These are phyloP conservation scores for Acipenser ruthenus DNA, from an alignment of 2,797 vertebrate genomes.

Conservation along the genomic window DNA sequence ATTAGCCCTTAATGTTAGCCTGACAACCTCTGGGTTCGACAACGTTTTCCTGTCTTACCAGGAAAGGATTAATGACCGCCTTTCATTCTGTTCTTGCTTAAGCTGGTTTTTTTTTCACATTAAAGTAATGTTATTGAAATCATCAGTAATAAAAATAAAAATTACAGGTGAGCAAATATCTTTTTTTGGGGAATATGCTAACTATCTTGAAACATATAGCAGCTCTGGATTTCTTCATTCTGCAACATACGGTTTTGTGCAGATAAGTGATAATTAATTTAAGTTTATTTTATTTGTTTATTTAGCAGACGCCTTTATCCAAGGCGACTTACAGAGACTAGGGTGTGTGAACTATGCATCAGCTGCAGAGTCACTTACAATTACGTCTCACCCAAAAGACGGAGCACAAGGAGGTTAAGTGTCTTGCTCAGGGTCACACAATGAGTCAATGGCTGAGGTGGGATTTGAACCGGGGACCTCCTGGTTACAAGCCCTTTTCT, in stretches of 20 bases:
- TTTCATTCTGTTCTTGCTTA: slow-evolving; percentile 77
- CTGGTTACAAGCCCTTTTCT: too few relatives aligned
- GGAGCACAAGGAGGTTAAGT: too few relatives aligned
- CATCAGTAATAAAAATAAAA: slow-evolving; percentile 25
- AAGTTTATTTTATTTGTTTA: too few relatives aligned
- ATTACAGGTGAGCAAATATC: slow-evolving; percentile 28
- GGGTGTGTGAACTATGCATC: not conserved
- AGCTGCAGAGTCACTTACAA: too few relatives aligned
- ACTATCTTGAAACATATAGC: slow-evolving; percentile 5
- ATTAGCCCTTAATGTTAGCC: slow-evolving; percentile 97
- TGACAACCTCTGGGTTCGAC: slow-evolving; percentile 81
- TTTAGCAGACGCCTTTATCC: too few relatives aligned
- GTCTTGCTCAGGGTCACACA: too few relatives aligned
- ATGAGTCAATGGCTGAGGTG: too few relatives aligned
- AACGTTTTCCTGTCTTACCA: slow-evolving; percentile 83
- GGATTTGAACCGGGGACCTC: too few relatives aligned
- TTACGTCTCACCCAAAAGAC: too few relatives aligned
- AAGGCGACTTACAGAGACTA: not conserved
- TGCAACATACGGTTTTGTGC: too few relatives aligned
- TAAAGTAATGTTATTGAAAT: slow-evolving; percentile 68
- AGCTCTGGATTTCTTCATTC: too few relatives aligned
- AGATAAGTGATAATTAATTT: too few relatives aligned
- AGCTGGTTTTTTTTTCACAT: slow-evolving; percentile 60
- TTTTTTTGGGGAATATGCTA: slow-evolving; percentile 22
- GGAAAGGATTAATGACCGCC: slow-evolving; percentile 88